These are phyloP conservation scores for Dasypolia templi DNA, from an alignment of 2,888 invertebrate genomes.

Conservation along the genomic window DNA sequence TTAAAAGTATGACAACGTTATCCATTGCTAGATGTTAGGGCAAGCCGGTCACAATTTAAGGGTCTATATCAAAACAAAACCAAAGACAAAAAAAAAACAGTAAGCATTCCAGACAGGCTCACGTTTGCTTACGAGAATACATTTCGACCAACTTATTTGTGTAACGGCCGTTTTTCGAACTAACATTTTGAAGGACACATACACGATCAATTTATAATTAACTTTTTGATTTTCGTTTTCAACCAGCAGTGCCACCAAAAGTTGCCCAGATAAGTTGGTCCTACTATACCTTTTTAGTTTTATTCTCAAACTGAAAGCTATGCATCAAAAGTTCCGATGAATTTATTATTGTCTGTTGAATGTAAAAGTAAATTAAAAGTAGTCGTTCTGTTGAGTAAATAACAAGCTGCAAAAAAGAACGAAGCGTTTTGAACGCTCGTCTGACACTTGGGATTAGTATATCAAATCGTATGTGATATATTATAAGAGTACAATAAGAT, in stretches of 20 bases:
- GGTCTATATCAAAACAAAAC: too few relatives aligned
- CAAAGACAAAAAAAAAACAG: too few relatives aligned
- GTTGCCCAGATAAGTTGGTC: too few relatives aligned
- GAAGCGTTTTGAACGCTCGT: conserved; percentile 16
- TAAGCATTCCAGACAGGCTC: background rate
- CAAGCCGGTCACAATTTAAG: too few relatives aligned
- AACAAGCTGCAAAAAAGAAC: background rate
- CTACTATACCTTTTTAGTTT: background rate
- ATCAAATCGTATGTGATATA: conserved; percentile 49
- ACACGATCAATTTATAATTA: too few relatives aligned
- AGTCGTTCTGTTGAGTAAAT: background rate
- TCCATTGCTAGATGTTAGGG: too few relatives aligned
- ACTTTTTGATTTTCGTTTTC: too few relatives aligned
- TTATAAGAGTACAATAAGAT: conserved; percentile 26
- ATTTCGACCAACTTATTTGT: too few relatives aligned
- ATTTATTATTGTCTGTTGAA: background rate
- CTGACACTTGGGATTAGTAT: conserved; percentile 48
- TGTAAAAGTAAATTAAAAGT: background rate
- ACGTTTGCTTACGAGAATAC: background rate
- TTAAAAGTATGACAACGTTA: too few relatives aligned
- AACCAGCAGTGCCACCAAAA: too few relatives aligned
- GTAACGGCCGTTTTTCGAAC: too few relatives aligned
- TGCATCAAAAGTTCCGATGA: background rate
- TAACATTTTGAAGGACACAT: too few relatives aligned
- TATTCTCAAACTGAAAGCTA: background rate